These are phyloP conservation scores for Ranitomeya imitator DNA, from an alignment of 2,113 vertebrate species.

Conservation along the genomic window DNA sequence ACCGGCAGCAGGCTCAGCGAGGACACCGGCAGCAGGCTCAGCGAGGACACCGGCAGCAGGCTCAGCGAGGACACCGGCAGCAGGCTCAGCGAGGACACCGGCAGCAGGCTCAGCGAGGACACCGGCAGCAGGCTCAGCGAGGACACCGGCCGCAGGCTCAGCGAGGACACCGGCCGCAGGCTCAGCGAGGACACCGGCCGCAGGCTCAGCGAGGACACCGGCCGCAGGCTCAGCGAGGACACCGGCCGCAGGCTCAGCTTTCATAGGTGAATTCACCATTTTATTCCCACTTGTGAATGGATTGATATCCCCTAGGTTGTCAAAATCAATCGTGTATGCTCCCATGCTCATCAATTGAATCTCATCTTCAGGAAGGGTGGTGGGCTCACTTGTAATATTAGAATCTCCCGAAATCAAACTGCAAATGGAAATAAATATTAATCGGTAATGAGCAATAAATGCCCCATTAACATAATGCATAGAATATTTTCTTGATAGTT, in stretches of 20 bases:
- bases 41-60: conserved; percentile 25
- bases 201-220: background rate
- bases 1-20: background rate
- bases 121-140: background rate
- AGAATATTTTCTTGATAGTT: no score
- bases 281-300: conserved; percentile 62
- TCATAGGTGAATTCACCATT: conserved; percentile 57
- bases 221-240: background rate
- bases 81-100: background rate
- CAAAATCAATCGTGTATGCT: conserved; percentile 70
- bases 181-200: background rate
- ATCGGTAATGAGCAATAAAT: no score
- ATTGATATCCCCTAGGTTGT: conserved; percentile 50
- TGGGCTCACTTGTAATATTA: background rate
- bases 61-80: background rate
- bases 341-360: conserved; percentile 67
- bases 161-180: background rate
- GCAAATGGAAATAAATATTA: background rate
- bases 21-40: background rate
- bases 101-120: background rate
- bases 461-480: no score
- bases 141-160: background rate
- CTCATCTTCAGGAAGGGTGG: conserved; percentile 52
- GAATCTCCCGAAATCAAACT: background rate
- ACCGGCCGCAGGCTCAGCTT: background rate